Percentiles rank a stretch among this genome's conserved stretches.
Conservation (phyloP, 2,113 vertebrate species). For the Alces alces region DNA sequence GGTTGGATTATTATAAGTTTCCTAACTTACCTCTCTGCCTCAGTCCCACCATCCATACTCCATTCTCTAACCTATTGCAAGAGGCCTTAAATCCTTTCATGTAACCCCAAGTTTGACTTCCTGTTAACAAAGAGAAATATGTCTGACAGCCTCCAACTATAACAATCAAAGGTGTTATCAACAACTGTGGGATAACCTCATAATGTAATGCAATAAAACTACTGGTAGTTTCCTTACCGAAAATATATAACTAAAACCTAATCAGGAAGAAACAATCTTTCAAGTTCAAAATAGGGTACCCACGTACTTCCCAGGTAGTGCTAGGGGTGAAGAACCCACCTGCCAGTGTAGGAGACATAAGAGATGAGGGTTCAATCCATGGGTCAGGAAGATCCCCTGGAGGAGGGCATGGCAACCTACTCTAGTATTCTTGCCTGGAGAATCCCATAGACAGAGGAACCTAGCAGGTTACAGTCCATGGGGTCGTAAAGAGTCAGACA, state of each 20-base stretch:
- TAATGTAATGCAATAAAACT: background rate
- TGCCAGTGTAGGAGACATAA: background rate
- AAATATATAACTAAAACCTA: background rate
- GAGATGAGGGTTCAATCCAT: background rate
- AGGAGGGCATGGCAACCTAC: background rate
- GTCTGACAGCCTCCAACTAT: background rate
- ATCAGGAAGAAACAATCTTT: conserved; percentile 1
- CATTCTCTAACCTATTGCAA: background rate
- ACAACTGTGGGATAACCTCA: background rate
- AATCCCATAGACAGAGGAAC: background rate
- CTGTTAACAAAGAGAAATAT: background rate
- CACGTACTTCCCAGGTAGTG: background rate
- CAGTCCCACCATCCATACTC: background rate
- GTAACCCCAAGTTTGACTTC: background rate
- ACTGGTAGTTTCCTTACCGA: background rate
- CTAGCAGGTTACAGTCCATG: background rate
- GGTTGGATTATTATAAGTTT: background rate
- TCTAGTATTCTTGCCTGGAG: background rate
- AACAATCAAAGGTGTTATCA: background rate
- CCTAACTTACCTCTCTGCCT: background rate
- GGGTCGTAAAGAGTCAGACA: background rate
- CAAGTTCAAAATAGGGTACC: background rate
- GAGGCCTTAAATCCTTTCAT: background rate
- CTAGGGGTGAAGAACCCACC: background rate
- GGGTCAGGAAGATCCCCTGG: background rate